Evolutionary conservation across 92 coral and sea anemone species (phyloP).

Genomic region (Phenganax marumi): DNA sequence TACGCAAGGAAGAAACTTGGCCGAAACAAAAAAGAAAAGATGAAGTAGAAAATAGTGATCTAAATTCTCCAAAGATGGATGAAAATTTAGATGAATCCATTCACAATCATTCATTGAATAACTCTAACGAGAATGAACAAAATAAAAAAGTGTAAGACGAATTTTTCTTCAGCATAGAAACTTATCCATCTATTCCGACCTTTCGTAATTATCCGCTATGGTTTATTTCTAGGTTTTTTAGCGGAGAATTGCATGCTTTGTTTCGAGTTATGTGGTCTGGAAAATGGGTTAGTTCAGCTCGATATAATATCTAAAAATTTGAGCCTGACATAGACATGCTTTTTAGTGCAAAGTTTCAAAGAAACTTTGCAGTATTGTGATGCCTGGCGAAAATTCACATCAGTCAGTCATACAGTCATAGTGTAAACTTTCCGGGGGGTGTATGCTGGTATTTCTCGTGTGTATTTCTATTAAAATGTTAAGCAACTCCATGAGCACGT

Average conservation of each 20-base stretch:
- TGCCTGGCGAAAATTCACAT: too few species aligned
- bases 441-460: too few species aligned
- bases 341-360: too few species aligned
- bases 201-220: background rate
- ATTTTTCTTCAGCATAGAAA: background rate
- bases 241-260: slow-evolving; percentile 34
- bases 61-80: background rate
- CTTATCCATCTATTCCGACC: background rate
- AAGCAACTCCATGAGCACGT: background rate
- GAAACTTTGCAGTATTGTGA: too few species aligned
- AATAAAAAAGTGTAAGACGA: slow-evolving; percentile 38
- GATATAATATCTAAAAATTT: background rate
- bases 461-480: background rate
- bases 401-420: too few species aligned
- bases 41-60: background rate
- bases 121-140: slow-evolving; percentile 26
- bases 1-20: slow-evolving; percentile 29
- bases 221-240: slow-evolving; percentile 11
- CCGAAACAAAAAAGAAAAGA: background rate
- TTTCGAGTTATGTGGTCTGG: slow-evolving; percentile 43
- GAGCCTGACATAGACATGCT: background rate
- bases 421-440: too few species aligned
- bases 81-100: background rate
- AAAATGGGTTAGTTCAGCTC: slow-evolving; percentile 22
- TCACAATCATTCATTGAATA: background rate